These are phyloP conservation scores for Linepithema humile DNA, from an alignment of 1,140 invertebrate genomes.

Conservation along the genomic window DNA sequence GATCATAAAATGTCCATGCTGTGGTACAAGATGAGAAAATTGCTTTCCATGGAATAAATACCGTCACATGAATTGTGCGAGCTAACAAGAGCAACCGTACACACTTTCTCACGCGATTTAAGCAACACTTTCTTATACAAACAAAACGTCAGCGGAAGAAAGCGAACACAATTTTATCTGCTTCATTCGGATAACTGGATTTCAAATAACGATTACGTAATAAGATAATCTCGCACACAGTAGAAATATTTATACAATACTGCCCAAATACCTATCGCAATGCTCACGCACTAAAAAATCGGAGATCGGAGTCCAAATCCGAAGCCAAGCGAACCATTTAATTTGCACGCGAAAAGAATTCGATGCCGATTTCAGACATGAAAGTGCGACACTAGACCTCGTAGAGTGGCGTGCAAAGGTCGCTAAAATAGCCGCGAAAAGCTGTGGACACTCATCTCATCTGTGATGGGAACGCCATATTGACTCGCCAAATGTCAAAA, in stretches of 20 bases:
- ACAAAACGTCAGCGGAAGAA: neutral
- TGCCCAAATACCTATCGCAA: slow-evolving; percentile 22
- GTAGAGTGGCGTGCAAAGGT: neutral
- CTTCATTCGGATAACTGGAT: slow-evolving; percentile 25
- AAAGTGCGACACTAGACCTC: neutral
- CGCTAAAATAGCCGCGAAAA: slow-evolving; percentile 35
- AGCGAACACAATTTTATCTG: neutral
- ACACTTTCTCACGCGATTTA: neutral
- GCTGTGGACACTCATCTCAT: slow-evolving; percentile 65
- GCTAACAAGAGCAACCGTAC: neutral
- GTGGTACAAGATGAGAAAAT: neutral
- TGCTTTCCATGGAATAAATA: neutral
- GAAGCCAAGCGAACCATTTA: neutral
- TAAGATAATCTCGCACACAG: slow-evolving; percentile 41
- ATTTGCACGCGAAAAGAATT: neutral
- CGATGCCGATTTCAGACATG: neutral
- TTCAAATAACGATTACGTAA: slow-evolving; percentile 66
- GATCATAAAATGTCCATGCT: neutral
- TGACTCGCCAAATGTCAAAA: slow-evolving; percentile 69
- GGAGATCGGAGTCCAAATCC: neutral
- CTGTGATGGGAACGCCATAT: slow-evolving; percentile 67
- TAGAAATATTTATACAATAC: slow-evolving; percentile 62
- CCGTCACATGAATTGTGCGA: neutral
- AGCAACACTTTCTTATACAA: neutral
- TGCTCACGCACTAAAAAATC: slow-evolving; percentile 10